Evolutionary conservation across 2,797 vertebrate genomes (phyloP).

Genomic region (Phylloscopus collybita): DNA sequence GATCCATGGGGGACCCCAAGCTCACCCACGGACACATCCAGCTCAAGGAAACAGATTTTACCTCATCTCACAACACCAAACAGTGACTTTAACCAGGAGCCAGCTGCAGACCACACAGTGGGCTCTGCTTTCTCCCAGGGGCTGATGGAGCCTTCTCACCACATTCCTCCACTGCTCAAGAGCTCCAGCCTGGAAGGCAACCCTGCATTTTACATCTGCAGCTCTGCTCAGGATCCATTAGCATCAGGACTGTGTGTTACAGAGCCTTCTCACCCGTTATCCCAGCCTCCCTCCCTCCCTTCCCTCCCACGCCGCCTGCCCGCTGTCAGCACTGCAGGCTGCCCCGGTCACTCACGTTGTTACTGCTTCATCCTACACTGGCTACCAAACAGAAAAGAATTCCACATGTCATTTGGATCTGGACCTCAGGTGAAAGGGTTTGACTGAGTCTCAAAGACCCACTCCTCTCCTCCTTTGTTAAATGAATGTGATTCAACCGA

Average conservation of each 20-base stretch:
- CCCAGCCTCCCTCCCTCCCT: neutral
- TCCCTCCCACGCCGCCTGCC: neutral
- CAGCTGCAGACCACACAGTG: accelerated
- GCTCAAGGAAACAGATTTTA: neutral
- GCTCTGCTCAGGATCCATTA: neutral
- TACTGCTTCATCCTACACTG: accelerated
- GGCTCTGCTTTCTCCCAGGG: neutral
- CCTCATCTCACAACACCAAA: neutral
- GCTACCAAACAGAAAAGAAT: neutral
- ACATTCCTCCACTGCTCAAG: accelerated
- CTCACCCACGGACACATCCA: neutral
- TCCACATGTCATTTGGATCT: accelerated
- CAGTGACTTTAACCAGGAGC: neutral
- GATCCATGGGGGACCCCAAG: accelerated
- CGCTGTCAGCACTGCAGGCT: neutral
- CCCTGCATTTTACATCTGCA: neutral
- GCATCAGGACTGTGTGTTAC: neutral
- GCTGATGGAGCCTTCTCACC: neutral
- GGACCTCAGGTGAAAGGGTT: neutral
- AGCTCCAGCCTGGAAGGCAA: neutral
- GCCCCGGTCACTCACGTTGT: neutral
- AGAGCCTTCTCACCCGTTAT: neutral
- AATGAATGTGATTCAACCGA: neutral
- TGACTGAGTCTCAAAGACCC: neutral
- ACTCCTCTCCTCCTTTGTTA: accelerated